Evolutionary conservation across 2,113 vertebrate species (phyloP).

Genomic region (Pleuronectes platessa): DNA sequence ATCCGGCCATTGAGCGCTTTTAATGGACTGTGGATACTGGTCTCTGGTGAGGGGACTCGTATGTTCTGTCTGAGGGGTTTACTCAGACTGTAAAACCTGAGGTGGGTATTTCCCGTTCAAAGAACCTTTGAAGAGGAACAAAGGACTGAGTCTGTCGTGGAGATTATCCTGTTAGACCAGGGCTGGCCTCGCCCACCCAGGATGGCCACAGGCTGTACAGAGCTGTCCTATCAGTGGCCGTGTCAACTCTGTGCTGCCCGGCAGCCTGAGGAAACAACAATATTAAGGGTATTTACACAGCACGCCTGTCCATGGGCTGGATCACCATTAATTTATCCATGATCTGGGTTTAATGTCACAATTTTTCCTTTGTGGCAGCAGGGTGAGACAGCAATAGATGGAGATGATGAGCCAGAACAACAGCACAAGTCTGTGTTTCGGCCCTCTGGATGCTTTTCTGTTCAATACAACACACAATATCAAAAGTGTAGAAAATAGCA

Average conservation of each 20-base stretch:
- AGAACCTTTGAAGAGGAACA: slow-evolving; percentile 77
- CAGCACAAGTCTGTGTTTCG: not conserved
- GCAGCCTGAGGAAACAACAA: slow-evolving; percentile 2
- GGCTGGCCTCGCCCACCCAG: slow-evolving; percentile 73
- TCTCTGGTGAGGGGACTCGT: slow-evolving; percentile 35
- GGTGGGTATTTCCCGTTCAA: slow-evolving; percentile 67
- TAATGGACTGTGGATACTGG: slow-evolving; percentile 44
- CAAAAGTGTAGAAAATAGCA: not conserved
- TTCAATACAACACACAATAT: not conserved
- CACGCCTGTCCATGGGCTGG: not conserved
- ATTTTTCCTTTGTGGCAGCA: slow-evolving; percentile 18
- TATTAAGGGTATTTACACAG: slow-evolving; percentile 38
- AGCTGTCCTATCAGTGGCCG: slow-evolving; percentile 33
- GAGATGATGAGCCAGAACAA: not conserved
- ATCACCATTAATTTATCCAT: slow-evolving; percentile 44
- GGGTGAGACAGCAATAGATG: slow-evolving; percentile 17
- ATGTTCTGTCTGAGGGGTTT: slow-evolving; percentile 46
- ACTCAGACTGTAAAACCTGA: slow-evolving; percentile 65
- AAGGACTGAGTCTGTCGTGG: slow-evolving; percentile 60
- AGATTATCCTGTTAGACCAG: slow-evolving; percentile 67
- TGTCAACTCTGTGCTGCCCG: slow-evolving; percentile 8
- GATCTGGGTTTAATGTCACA: slow-evolving; percentile 52
- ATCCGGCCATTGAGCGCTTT: slow-evolving; percentile 14
- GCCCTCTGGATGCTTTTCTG: not conserved
- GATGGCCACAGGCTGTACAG: slow-evolving; percentile 39